phyloP scores from a whole-genome alignment of 2,888 invertebrate genomes.

The Scelioninae gen. 2 region DNA sequence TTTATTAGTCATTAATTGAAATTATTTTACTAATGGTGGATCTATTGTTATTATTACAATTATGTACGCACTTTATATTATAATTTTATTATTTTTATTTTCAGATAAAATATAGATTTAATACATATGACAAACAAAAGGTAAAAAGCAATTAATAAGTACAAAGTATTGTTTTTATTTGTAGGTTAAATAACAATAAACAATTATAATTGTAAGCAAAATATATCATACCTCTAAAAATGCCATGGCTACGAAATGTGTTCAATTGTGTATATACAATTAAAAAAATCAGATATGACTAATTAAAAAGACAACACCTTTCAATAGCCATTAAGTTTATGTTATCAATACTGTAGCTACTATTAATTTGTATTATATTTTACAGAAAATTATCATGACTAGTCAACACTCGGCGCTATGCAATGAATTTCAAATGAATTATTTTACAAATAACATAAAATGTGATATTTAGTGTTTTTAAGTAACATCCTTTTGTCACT shows the following conservation, averaged over 20 bases:
- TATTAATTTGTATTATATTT: background rate
- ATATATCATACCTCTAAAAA: conserved; percentile 35
- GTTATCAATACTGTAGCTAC: conserved; percentile 1
- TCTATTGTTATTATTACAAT: too few relatives aligned
- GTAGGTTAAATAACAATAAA: background rate
- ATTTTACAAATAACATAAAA: background rate
- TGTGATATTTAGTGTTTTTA: background rate
- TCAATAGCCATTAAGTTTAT: conserved; percentile 14
- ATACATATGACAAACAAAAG: too few relatives aligned
- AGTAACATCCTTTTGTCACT: background rate
- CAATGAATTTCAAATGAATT: background rate
- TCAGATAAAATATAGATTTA: background rate
- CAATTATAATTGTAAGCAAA: background rate
- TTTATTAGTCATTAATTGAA: too few relatives aligned
- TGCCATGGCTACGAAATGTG: conserved; percentile 22
- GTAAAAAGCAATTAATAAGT: background rate
- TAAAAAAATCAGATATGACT: background rate
- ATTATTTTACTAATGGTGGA: too few relatives aligned
- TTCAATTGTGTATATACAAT: conserved; percentile 1
- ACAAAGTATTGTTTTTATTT: background rate
- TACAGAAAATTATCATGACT: conserved; percentile 3
- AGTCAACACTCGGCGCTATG: background rate
- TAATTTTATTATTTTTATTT: too few relatives aligned
- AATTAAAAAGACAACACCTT: conserved; percentile 22
- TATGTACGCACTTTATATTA: too few relatives aligned